phyloP scores from a whole-genome alignment of 1,140 invertebrate genomes.

The Drosophila parabipectinata region DNA sequence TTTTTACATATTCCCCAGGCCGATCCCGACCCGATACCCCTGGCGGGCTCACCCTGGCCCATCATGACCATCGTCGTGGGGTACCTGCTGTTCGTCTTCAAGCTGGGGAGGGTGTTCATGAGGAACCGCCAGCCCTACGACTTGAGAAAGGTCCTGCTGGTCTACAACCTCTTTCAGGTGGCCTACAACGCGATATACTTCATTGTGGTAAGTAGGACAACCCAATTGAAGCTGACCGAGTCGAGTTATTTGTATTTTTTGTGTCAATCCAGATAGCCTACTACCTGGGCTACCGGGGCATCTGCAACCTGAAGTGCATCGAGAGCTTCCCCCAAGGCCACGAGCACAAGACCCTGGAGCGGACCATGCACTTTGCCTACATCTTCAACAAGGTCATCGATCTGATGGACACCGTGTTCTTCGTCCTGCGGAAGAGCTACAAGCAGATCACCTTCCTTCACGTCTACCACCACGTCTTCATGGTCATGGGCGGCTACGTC shows the following conservation, averaged over 20 bases:
- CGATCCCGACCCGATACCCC: slow-evolving; percentile 52
- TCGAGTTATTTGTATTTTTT: too few relatives aligned
- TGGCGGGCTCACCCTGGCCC: slow-evolving; percentile 54
- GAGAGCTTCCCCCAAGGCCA: slow-evolving; percentile 55
- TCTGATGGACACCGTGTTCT: slow-evolving; percentile 91
- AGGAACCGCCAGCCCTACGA: slow-evolving; percentile 53
- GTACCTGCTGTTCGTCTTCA: slow-evolving; percentile 63
- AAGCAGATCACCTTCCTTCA: slow-evolving; percentile 93
- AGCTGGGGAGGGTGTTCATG: slow-evolving; percentile 57
- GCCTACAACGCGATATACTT: slow-evolving; percentile 51
- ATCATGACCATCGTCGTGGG: slow-evolving; percentile 23
- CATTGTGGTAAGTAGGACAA: slow-evolving; percentile 34
- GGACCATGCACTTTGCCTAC: slow-evolving; percentile 51
- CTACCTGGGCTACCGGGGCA: slow-evolving; percentile 40
- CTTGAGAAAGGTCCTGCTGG: slow-evolving; percentile 28
- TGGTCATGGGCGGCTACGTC: slow-evolving; percentile 22
- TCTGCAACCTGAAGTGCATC: slow-evolving; percentile 58
- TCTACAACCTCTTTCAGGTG: slow-evolving; percentile 61
- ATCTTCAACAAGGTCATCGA: slow-evolving; percentile 84
- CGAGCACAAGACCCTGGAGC: slow-evolving; percentile 45
- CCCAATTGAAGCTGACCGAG: not conserved
- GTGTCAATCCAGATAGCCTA: slow-evolving; percentile 11
- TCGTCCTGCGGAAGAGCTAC: slow-evolving; percentile 93
- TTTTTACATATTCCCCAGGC: slow-evolving; percentile 43
- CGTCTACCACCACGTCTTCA: slow-evolving; percentile 91